Conservation (phyloP, 2,888 invertebrate genomes). For the Drosophila multiciliata region DNA sequence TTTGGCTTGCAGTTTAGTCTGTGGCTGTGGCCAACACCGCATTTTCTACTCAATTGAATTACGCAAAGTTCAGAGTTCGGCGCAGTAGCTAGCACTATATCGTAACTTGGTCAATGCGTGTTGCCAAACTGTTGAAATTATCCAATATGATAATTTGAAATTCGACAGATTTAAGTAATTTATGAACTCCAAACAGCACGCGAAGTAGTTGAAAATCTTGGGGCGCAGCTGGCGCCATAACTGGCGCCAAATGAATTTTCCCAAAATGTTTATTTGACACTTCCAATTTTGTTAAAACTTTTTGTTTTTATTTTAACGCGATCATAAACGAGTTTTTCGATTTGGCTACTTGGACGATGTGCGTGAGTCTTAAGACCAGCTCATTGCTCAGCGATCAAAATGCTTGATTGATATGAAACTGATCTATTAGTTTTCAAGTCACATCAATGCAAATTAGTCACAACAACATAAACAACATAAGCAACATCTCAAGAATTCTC, state of each 20-base stretch:
- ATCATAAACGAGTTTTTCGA: constrained; percentile 50
- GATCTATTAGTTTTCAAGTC: constrained; percentile 70
- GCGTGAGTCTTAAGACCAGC: constrained; percentile 55
- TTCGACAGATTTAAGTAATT: constrained; percentile 54
- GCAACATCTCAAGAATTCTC: constrained; percentile 11
- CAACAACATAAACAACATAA: constrained; percentile 14
- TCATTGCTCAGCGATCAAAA: constrained; percentile 53
- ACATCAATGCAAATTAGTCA: constrained; percentile 62
- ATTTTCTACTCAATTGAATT: constrained; percentile 45
- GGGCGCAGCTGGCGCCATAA: constrained; percentile 51
- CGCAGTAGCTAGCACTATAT: constrained; percentile 37
- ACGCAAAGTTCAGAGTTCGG: constrained; percentile 63
- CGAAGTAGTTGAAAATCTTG: constrained; percentile 25
- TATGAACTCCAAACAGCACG: constrained; percentile 37
- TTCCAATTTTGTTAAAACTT: constrained; percentile 18
- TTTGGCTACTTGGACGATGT: not conserved
- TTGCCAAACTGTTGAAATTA: constrained; percentile 42
- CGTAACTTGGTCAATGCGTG: constrained; percentile 25
- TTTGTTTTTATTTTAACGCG: not conserved
- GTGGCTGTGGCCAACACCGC: not conserved
- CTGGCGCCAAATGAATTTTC: constrained; percentile 68
- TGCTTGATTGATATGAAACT: constrained; percentile 73
- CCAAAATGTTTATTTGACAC: constrained; percentile 65
- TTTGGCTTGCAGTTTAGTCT: constrained; percentile 13
- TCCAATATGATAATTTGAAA: constrained; percentile 57